Conservation (phyloP, 1,140 invertebrate species). For the Diachasma alloeum region DNA sequence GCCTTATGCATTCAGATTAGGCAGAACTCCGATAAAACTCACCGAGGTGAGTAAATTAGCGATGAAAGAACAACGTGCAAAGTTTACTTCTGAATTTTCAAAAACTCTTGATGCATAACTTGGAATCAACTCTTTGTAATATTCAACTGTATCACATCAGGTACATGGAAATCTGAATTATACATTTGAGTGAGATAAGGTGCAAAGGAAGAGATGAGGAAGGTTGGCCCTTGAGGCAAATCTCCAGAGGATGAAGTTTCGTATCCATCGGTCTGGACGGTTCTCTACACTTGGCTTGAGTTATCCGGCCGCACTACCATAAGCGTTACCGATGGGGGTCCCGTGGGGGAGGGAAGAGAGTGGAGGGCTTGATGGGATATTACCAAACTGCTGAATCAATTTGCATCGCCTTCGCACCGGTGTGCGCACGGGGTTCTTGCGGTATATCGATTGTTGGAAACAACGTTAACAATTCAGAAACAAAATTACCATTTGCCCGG, state of each 20-base stretch:
- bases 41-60: background rate
- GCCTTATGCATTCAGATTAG: background rate
- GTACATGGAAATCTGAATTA: background rate
- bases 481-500: background rate
- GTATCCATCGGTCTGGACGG: background rate
- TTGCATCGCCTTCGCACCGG: conserved; percentile 20
- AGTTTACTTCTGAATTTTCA: background rate
- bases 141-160: background rate
- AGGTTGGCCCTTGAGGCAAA: background rate
- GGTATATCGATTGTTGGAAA: conserved; percentile 20
- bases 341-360: background rate
- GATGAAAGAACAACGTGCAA: background rate
- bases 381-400: conserved; percentile 31
- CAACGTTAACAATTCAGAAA: conserved; percentile 19
- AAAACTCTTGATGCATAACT: background rate
- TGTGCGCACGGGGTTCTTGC: background rate
- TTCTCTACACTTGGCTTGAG: background rate
- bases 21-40: background rate
- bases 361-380: conserved; percentile 18
- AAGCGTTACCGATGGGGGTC: background rate
- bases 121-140: background rate
- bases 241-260: conserved; percentile 7
- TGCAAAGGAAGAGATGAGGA: background rate
- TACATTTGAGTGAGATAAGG: background rate
- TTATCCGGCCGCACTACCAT: background rate